phyloP scores from a whole-genome alignment of 2,113 vertebrate genomes.

The western clawed frog (Xenopus tropicalis) region UCB_Xtro_10.0 CM004450.2:83358001-83358500 shows the following conservation, averaged over 20 bases:
- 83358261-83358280: constrained; percentile 8
- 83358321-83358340: constrained; percentile 45
- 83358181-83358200: constrained; percentile 56
- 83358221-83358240: constrained; percentile 6
- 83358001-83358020: constrained; percentile 96
- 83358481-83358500: constrained; percentile 17
- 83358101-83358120: constrained; percentile 55
- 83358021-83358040: constrained; percentile 83
- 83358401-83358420: constrained; percentile 92
- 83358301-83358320: not conserved
- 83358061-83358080: constrained; percentile 62
- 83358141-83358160: constrained; percentile 51
- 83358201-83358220: constrained; percentile 53
- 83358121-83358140: constrained; percentile 53
- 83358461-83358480: constrained; percentile 17
- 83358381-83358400: constrained; percentile 98
- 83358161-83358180: constrained; percentile 8
- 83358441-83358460: constrained; percentile 14
- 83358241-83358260: constrained; percentile 49
- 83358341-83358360: constrained; percentile 50
- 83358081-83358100: constrained; percentile 50
- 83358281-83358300: constrained; percentile 38
- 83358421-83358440: constrained; percentile 79
- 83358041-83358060: constrained; percentile 49
- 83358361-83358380: constrained; percentile 90